Percentiles rank a stretch among this genome's conserved stretches.
Conservation (phyloP, 2,797 vertebrate genomes). For the Dicrostonyx torquatus region DNA sequence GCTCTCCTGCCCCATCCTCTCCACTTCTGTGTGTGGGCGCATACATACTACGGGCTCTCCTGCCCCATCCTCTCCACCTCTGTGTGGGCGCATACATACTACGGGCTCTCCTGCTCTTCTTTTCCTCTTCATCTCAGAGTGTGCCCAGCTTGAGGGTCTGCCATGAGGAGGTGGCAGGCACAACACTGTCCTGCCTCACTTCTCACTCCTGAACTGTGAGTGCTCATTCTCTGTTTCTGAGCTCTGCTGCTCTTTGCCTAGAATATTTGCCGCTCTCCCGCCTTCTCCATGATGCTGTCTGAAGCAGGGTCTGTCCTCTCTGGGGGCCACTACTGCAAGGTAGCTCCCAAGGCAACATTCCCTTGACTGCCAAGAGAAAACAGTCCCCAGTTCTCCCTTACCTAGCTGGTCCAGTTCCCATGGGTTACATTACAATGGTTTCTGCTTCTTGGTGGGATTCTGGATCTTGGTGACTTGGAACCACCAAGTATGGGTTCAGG, state of each 20-base stretch:
- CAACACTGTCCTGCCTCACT: fast-evolving
- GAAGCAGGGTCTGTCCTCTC: background rate
- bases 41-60: too few relatives aligned
- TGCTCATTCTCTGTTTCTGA: background rate
- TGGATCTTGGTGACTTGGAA: background rate
- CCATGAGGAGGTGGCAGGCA: background rate
- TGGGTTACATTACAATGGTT: background rate
- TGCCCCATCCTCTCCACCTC: background rate
- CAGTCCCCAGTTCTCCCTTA: background rate
- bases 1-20: too few relatives aligned
- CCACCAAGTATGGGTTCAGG: background rate
- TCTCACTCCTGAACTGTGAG: fast-evolving
- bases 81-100: fast-evolving
- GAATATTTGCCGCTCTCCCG: background rate
- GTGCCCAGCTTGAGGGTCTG: background rate
- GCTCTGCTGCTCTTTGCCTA: background rate
- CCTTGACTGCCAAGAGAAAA: background rate
- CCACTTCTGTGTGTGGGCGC: too few relatives aligned
- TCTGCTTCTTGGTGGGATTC: background rate
- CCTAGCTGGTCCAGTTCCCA: background rate
- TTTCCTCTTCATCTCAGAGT: background rate
- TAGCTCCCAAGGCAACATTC: background rate
- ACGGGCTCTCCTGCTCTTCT: background rate
- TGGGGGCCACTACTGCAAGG: background rate
- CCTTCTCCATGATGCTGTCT: background rate